Evolutionary conservation across 1,140 invertebrate genomes (phyloP).

Genomic region (Neuroterus valhalla): DNA sequence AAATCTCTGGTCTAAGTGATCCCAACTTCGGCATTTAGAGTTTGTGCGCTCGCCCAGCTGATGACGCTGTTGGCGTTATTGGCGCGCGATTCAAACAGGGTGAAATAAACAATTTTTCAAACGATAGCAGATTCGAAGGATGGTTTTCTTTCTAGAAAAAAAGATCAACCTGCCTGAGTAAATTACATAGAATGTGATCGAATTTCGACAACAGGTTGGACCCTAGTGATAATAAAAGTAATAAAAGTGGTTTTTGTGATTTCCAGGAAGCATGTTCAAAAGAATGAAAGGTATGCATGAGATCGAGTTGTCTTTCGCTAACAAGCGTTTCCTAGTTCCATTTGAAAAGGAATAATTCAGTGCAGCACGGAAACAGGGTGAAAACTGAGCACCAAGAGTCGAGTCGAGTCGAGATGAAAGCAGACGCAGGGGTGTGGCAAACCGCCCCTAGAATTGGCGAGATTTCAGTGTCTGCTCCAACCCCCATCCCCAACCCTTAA

Average conservation of each 20-base stretch:
- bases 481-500: slow-evolving; percentile 42
- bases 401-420: slow-evolving; percentile 46
- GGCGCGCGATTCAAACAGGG: too few relatives aligned
- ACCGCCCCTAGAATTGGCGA: slow-evolving; percentile 72
- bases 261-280: neutral
- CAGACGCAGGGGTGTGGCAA: slow-evolving; percentile 64
- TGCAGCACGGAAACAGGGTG: slow-evolving; percentile 48
- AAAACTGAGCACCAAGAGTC: slow-evolving; percentile 48
- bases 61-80: too few relatives aligned
- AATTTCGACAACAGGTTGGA: neutral
- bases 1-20: too few relatives aligned
- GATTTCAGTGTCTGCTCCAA: slow-evolving; percentile 71
- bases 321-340: slow-evolving; percentile 55
- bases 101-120: too few relatives aligned
- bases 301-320: slow-evolving; percentile 39
- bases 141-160: too few relatives aligned
- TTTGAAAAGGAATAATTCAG: slow-evolving; percentile 56
- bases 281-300: slow-evolving; percentile 9
- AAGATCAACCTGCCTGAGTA: too few relatives aligned
- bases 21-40: too few relatives aligned
- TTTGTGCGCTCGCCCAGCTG: too few relatives aligned
- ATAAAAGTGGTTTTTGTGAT: neutral
- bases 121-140: too few relatives aligned
- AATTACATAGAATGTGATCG: too few relatives aligned
- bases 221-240: neutral